Conservation (phyloP, 1,140 invertebrate genomes). For the Laodelphax striatellus region DNA sequence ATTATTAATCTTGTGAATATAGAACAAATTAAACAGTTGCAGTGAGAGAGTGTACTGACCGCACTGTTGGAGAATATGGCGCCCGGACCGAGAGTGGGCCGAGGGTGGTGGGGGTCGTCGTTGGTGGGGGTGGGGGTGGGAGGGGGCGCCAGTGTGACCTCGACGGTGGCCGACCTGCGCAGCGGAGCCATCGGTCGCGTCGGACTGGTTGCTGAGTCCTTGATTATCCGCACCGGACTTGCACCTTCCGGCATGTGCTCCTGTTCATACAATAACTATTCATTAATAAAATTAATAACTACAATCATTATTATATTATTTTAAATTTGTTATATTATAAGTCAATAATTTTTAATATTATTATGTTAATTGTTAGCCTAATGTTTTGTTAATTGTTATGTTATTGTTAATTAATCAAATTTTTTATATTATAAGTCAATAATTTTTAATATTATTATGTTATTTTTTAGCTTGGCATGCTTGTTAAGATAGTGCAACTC, state of each 20-base stretch:
- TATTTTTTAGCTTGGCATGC: too few relatives aligned
- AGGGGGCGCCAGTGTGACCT: conserved; percentile 27
- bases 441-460: too few relatives aligned
- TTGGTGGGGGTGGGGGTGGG: not conserved
- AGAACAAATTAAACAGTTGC: too few relatives aligned
- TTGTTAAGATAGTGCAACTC: too few relatives aligned
- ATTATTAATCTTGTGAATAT: too few relatives aligned
- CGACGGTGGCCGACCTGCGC: conserved; percentile 15
- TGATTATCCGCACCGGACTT: conserved; percentile 22
- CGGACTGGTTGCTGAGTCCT: conserved; percentile 33
- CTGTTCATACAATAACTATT: too few relatives aligned
- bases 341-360: too few relatives aligned
- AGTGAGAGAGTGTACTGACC: conserved; percentile 54
- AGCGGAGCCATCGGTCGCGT: conserved; percentile 24
- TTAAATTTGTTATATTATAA: too few relatives aligned
- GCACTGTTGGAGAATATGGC: conserved; percentile 81
- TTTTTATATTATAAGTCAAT: too few relatives aligned
- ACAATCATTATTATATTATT: conserved; percentile 1
- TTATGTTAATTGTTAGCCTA: too few relatives aligned
- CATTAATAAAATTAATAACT: not conserved
- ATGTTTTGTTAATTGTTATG: too few relatives aligned
- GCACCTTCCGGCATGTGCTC: conserved; percentile 12
- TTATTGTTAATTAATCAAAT: too few relatives aligned
- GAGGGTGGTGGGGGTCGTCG: not conserved
- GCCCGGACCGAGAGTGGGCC: conserved; percentile 40